Conservation (phyloP, 2,797 vertebrate species). For the Echeneis naucrates region DNA sequence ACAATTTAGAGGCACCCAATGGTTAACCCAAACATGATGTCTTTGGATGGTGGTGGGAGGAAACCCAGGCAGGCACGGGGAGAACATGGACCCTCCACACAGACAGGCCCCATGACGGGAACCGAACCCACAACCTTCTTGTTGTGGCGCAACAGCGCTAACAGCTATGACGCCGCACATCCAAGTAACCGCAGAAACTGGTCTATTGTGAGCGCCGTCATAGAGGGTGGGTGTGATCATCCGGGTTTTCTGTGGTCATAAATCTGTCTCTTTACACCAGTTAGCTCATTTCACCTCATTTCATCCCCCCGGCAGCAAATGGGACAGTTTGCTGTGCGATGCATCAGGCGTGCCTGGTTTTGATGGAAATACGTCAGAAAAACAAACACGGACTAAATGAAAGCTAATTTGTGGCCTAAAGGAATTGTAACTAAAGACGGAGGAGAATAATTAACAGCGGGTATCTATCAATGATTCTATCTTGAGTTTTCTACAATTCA, state of each 20-base stretch:
- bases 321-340: slow-evolving; percentile 3
- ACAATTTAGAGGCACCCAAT: too few relatives aligned
- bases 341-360: neutral
- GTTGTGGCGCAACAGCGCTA: too few relatives aligned
- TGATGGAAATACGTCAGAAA: neutral
- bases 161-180: too few relatives aligned
- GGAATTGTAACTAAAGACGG: neutral
- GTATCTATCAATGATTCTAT: neutral
- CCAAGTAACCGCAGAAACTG: slow-evolving; percentile 37
- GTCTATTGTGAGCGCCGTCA: slow-evolving; percentile 13
- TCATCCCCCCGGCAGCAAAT: too few relatives aligned
- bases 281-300: slow-evolving; percentile 22
- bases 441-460: too few relatives aligned
- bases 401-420: neutral
- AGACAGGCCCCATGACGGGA: too few relatives aligned
- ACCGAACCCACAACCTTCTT: too few relatives aligned
- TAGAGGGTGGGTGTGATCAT: neutral
- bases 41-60: too few relatives aligned
- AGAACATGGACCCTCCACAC: too few relatives aligned
- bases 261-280: slow-evolving; percentile 7
- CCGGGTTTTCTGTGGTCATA: slow-evolving; percentile 12
- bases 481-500: too few relatives aligned
- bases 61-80: too few relatives aligned
- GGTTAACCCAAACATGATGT: too few relatives aligned
- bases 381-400: neutral